Base-by-base conservation (phyloP, 1,140 invertebrate genomes). In the Globodera rostochiensis region DNA sequence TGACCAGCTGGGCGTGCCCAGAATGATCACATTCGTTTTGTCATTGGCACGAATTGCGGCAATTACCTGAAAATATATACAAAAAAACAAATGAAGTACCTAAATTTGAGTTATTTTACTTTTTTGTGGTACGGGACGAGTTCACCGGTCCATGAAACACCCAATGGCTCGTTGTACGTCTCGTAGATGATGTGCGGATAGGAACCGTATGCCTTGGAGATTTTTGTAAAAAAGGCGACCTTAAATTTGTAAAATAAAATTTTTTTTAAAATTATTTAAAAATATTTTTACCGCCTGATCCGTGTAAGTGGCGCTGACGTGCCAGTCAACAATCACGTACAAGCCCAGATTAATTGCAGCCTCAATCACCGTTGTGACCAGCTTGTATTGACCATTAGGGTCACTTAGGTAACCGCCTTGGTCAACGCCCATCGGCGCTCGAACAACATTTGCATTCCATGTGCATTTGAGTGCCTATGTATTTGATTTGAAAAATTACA, bases 11-110 rank as follows among this genome's bases (percentile, higher is more conserved):
- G 69, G 53, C 45, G 78, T 80, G 15, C 80, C 80, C 9, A 74
- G 53, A 53, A 81, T 79, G 57, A 81, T 81, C 13, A 81, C 49
- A 69, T 81, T 81, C n/a, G 80, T 81, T 15, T 6, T 79, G 21
- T 81, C 80, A 53, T 50, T 6, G n/a, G 66, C 25, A 36, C 80
- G 70, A 69, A 81, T 81, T n/a, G 74, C 64, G 1, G 50, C 73
- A 50, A 81, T 74, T 11, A 81, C 74, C 50, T 53, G 6, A 11
- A n/a, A 50, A 50, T 76, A 50, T n/a, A 76, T 45, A 45, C 46
- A 46, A 0, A 71, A 77, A 74, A 9, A 11, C 9, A 13, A 64
- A 64, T 74, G 5, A 53, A 6, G 7, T 25, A 64, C 8, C 45
- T 25, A 50, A 64, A 66, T 74, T 15, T 6, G 4, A 64, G 15